phyloP scores from a whole-genome alignment of 2,113 vertebrate genomes.

The Phalacrocorax brasilianus region DNA sequence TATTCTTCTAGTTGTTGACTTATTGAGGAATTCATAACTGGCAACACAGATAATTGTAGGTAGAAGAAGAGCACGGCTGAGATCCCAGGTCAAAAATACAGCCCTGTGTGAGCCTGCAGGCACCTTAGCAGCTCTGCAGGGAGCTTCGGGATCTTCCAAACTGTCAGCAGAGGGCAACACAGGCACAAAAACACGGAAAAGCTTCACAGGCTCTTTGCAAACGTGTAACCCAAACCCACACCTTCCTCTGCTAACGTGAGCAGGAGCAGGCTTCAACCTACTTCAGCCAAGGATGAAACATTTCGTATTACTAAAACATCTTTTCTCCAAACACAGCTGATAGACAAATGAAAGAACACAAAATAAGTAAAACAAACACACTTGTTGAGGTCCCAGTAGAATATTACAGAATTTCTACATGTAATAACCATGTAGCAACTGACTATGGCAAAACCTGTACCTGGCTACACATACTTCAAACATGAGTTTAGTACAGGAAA shows the following conservation, averaged over 20 bases:
- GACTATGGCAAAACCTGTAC: background rate
- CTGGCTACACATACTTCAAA: background rate
- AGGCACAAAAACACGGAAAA: background rate
- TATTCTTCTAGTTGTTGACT: background rate
- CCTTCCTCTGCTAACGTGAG: background rate
- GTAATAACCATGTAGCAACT: background rate
- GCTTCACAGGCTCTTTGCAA: background rate
- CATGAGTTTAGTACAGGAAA: background rate
- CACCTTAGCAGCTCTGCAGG: background rate
- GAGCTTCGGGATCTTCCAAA: background rate
- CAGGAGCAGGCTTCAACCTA: background rate
- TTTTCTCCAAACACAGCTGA: background rate
- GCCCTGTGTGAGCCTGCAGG: background rate
- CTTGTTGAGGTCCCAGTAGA: background rate
- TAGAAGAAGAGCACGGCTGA: background rate
- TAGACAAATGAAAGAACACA: background rate
- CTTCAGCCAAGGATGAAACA: background rate
- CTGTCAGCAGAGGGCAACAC: slow-evolving; percentile 50
- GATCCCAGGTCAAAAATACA: background rate
- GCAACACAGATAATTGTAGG: background rate
- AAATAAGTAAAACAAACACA: background rate
- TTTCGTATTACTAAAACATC: background rate
- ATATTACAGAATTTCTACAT: background rate
- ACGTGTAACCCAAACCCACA: rapidly evolving
- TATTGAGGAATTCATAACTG: background rate